Evolutionary conservation across 2,888 invertebrate genomes (phyloP).

Genomic region (Conchocele bisecta): DNA sequence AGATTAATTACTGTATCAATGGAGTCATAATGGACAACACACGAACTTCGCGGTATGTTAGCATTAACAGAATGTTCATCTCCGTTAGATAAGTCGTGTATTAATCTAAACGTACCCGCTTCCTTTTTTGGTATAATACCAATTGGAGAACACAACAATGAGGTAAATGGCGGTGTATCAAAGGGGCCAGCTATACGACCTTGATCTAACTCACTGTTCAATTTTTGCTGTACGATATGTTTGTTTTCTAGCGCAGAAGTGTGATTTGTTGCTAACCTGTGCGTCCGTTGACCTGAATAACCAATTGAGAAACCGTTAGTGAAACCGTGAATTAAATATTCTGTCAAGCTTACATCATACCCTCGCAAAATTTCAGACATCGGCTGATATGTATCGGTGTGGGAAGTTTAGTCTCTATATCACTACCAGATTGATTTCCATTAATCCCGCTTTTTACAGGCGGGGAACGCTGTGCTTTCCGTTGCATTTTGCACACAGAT

Average conservation of each 20-base stretch:
- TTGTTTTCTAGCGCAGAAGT: constrained; percentile 14
- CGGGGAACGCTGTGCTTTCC: too few species aligned
- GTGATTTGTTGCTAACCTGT: too few species aligned
- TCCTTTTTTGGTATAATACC: constrained; percentile 25
- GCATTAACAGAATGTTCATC: constrained; percentile 19
- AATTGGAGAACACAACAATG: constrained; percentile 19
- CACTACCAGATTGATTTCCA: too few species aligned
- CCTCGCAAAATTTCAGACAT: too few species aligned
- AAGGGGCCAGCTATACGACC: constrained; percentile 28
- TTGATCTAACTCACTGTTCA: constrained; percentile 8
- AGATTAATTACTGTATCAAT: constrained; percentile 24
- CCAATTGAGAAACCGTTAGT: too few species aligned
- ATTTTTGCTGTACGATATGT: constrained; percentile 8
- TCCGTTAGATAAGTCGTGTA: constrained; percentile 36
- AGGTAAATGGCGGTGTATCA: constrained; percentile 17
- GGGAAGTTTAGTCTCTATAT: too few species aligned
- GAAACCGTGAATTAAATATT: too few species aligned
- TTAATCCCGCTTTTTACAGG: too few species aligned
- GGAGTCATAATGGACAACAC: constrained; percentile 32
- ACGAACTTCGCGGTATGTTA: constrained; percentile 12
- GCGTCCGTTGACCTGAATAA: too few species aligned
- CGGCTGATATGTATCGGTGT: too few species aligned
- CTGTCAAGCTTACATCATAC: too few species aligned
- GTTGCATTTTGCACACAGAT: too few species aligned
- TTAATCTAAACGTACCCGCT: constrained; percentile 21